Conservation (phyloP, 2,888 invertebrate species). For the Patella depressa region DNA sequence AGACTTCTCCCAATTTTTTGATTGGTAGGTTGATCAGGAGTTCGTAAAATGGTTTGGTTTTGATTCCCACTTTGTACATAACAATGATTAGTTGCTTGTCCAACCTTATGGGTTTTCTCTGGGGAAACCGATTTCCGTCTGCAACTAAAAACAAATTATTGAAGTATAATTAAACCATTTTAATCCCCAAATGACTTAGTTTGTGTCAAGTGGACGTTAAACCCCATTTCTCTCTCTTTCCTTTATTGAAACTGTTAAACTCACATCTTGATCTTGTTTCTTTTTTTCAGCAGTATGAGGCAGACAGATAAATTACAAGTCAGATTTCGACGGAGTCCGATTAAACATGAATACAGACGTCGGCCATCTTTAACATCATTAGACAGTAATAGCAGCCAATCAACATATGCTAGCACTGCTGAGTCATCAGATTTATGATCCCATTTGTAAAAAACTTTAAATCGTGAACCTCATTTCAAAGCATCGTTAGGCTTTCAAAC, state of each 20-base stretch:
- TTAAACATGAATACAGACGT: constrained; percentile 29
- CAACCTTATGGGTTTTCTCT: background rate
- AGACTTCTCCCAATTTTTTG: too few relatives aligned
- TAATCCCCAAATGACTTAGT: too few relatives aligned
- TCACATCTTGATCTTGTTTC: background rate
- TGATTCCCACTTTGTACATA: too few relatives aligned
- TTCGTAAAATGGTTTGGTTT: too few relatives aligned
- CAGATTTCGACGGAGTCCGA: constrained; percentile 34
- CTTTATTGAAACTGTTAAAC: background rate
- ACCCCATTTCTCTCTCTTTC: background rate
- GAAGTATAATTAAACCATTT: too few relatives aligned
- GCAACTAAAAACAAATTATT: background rate
- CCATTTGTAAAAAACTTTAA: too few relatives aligned
- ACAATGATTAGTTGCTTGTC: too few relatives aligned
- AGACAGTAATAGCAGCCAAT: constrained; percentile 53
- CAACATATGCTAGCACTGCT: constrained; percentile 20
- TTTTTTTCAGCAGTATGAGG: constrained; percentile 24
- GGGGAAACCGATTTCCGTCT: background rate
- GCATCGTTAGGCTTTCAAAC: too few relatives aligned
- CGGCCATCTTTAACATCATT: constrained; percentile 51
- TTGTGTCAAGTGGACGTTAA: background rate
- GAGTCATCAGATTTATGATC: constrained; percentile 3
- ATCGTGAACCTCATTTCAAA: too few relatives aligned
- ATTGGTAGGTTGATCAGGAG: too few relatives aligned
- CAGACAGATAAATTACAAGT: constrained; percentile 28